Evolutionary conservation across 30 jellyfish, hydroid and myxozoan species (phyloP).

Genomic region (Aurelia sp.): DNA sequence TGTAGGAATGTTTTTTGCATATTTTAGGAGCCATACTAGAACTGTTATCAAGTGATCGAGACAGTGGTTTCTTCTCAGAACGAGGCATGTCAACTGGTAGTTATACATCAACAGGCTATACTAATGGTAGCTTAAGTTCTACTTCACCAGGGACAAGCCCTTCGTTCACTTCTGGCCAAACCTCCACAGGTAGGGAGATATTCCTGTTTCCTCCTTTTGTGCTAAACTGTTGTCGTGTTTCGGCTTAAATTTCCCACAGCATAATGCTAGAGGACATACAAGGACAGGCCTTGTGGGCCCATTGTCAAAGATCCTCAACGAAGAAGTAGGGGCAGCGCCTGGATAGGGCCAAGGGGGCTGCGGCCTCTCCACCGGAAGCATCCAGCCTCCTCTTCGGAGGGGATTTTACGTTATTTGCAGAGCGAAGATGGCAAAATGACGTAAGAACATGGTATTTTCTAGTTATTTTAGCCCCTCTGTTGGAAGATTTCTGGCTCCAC

Average conservation of each 20-base stretch:
- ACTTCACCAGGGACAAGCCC: slow-evolving; percentile 71
- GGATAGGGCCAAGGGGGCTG: too few species aligned
- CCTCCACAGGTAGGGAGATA: slow-evolving; percentile 17
- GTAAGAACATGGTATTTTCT: too few species aligned
- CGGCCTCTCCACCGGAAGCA: too few species aligned
- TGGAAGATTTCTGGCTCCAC: too few species aligned
- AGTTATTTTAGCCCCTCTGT: too few species aligned
- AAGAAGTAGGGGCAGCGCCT: too few species aligned
- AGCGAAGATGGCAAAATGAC: too few species aligned
- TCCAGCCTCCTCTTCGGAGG: too few species aligned
- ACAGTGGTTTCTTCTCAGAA: slow-evolving; percentile 39
- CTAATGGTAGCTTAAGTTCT: slow-evolving; percentile 51
- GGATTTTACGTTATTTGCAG: too few species aligned
- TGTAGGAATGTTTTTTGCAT: too few species aligned
- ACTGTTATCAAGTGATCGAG: slow-evolving; percentile 45
- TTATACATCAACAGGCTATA: slow-evolving; percentile 36
- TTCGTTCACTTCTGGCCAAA: slow-evolving; percentile 40
- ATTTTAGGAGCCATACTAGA: slow-evolving; percentile 52
- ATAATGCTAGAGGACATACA: not conserved
- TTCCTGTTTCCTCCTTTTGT: not conserved
- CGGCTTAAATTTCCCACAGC: not conserved
- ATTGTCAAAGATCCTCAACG: too few species aligned
- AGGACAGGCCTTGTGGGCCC: too few species aligned
- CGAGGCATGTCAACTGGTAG: slow-evolving; percentile 61
- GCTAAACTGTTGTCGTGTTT: not conserved